A percentile compares a stretch with the other conserved stretches of the same genome.
These are phyloP conservation scores for Dorcus parallelipipedus DNA, from an alignment of 2,888 invertebrate species.

Conservation along the genomic window DNA sequence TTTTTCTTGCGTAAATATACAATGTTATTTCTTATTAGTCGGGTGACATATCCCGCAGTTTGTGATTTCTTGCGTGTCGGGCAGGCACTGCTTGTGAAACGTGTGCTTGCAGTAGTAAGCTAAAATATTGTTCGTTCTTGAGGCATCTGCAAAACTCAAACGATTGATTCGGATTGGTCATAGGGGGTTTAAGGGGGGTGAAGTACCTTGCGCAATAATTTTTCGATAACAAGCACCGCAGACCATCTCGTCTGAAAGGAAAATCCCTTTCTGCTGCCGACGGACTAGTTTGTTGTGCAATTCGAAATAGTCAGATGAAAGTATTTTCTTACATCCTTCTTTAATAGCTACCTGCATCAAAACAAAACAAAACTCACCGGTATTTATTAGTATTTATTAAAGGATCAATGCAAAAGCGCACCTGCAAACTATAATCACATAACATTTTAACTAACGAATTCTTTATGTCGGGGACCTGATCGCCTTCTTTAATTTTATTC, in stretches of 20 bases:
- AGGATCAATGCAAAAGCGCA: slow-evolving; percentile 33
- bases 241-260: slow-evolving; percentile 68
- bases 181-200: neutral
- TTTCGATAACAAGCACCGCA: slow-evolving; percentile 78
- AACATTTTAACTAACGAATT: slow-evolving; percentile 92
- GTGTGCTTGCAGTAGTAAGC: slow-evolving; percentile 87
- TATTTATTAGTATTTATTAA: too few relatives aligned
- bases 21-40: slow-evolving; percentile 29
- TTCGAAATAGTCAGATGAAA: slow-evolving; percentile 87
- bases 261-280: slow-evolving; percentile 75
- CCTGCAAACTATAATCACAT: slow-evolving; percentile 90
- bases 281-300: slow-evolving; percentile 77
- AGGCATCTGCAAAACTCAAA: slow-evolving; percentile 1
- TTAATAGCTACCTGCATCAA: slow-evolving; percentile 71
- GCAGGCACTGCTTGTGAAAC: slow-evolving; percentile 83
- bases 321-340: slow-evolving; percentile 85
- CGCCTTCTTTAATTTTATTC: slow-evolving; percentile 76
- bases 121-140: slow-evolving; percentile 67
- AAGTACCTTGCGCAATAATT: slow-evolving; percentile 66
- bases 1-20: neutral
- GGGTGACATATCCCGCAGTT: slow-evolving; percentile 46
- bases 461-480: slow-evolving; percentile 85
- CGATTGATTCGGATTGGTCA: neutral
- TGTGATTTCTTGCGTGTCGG: slow-evolving; percentile 44
- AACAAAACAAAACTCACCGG: neutral